Conservation (phyloP, 2,888 invertebrate species). For the Chrysomela aeneicollis region DNA sequence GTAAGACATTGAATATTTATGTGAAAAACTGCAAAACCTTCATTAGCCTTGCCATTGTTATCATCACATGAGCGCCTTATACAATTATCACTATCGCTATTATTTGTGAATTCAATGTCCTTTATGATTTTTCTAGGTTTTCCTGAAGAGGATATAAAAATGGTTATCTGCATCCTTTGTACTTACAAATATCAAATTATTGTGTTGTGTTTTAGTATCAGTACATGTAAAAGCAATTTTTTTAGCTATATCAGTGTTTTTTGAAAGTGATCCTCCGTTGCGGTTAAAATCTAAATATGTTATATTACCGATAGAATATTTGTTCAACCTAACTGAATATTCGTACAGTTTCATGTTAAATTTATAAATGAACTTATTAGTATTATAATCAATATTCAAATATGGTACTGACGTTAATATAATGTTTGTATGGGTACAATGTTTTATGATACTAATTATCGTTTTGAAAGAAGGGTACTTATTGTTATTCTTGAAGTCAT, state of each 20-base stretch:
- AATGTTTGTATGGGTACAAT: conserved; percentile 5
- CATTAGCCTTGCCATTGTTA: no score
- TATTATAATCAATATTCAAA: background rate
- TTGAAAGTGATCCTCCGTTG: background rate
- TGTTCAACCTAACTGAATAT: background rate
- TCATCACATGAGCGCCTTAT: no score
- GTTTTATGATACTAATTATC: background rate
- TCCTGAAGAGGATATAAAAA: background rate
- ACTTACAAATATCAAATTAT: background rate
- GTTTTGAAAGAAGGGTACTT: background rate
- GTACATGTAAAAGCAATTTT: background rate
- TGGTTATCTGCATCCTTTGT: background rate
- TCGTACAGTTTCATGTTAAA: background rate
- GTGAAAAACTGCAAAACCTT: no score
- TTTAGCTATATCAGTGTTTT: background rate
- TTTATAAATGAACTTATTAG: background rate
- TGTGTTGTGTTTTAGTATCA: conserved; percentile 2
- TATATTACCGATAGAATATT: background rate
- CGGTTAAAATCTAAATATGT: background rate
- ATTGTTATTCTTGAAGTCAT: background rate
- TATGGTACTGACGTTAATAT: background rate
- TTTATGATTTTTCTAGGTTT: background rate
- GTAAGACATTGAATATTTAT: no score
- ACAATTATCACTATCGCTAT: background rate
- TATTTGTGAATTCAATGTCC: background rate